Evolutionary conservation across 2,888 invertebrate species (phyloP).

Genomic region (Malacosoma neustria): DNA sequence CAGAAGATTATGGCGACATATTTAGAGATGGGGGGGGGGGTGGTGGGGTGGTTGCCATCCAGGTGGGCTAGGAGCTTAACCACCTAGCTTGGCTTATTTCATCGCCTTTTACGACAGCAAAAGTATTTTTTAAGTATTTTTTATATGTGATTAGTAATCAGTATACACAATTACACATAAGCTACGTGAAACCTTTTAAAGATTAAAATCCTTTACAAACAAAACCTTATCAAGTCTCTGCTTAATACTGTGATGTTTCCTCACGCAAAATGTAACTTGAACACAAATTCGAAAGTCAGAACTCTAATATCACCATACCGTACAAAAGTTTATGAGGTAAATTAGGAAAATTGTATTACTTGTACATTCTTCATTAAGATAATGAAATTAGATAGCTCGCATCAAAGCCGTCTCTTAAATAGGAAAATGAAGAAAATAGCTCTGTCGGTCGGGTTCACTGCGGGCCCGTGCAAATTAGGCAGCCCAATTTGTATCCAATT

Average conservation of each 20-base stretch:
- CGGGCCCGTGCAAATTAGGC: slow-evolving; percentile 18
- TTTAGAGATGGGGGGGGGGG: too few species aligned
- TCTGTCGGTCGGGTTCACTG: slow-evolving; percentile 17
- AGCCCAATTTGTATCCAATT: slow-evolving; percentile 32
- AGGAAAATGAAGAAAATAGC: slow-evolving; percentile 34
- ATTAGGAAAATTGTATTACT: slow-evolving; percentile 50
- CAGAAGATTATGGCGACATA: too few species aligned
- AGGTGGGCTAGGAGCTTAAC: too few species aligned
- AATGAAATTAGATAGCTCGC: slow-evolving; percentile 57
- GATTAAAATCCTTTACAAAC: too few species aligned
- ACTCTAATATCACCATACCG: slow-evolving; percentile 17
- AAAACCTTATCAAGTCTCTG: too few species aligned
- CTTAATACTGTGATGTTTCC: not conserved
- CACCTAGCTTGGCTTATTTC: too few species aligned
- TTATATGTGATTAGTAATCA: too few species aligned
- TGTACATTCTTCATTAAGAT: slow-evolving; percentile 46
- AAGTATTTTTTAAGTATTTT: too few species aligned
- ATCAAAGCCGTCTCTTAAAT: slow-evolving; percentile 36
- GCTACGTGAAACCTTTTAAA: too few species aligned
- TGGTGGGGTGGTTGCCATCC: too few species aligned
- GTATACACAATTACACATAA: too few species aligned
- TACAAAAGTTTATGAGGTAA: slow-evolving; percentile 31
- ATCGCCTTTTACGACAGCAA: too few species aligned
- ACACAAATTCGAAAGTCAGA: slow-evolving; percentile 1
- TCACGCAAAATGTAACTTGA: not conserved